Conservation (phyloP, 1,140 invertebrate species). For the Leptinotarsa undecemlineata region DNA sequence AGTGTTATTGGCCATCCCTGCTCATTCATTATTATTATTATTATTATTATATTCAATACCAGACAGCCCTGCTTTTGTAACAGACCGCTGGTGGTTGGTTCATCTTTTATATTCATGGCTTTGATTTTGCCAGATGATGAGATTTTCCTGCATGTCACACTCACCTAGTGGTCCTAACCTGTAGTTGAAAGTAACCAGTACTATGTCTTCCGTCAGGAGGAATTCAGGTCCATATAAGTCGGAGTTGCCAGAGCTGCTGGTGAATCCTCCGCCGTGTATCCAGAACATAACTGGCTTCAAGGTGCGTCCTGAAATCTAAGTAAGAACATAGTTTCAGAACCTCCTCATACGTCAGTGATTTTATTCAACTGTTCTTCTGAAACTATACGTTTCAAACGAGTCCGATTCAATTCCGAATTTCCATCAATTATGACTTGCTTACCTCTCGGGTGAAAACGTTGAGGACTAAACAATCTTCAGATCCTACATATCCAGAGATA, state of each 20-base stretch:
- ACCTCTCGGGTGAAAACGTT: slow-evolving; percentile 62
- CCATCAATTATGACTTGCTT: neutral
- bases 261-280: slow-evolving; percentile 68
- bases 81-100: no score
- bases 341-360: no score
- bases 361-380: neutral
- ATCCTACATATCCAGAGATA: slow-evolving; percentile 53
- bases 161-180: slow-evolving; percentile 57
- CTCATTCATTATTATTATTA: no score
- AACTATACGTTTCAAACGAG: neutral
- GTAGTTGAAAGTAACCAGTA: slow-evolving; percentile 59
- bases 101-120: no score
- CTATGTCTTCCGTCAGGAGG: slow-evolving; percentile 61
- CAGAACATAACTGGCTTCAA: slow-evolving; percentile 65
- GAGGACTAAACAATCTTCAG: slow-evolving; percentile 81
- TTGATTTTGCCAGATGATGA: no score
- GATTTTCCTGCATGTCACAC: neutral
- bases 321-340: neutral
- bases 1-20: no score
- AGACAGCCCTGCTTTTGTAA: no score
- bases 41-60: no score
- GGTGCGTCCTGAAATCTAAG: slow-evolving; percentile 35
- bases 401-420: neutral
- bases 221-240: slow-evolving; percentile 63
- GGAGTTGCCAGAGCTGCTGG: slow-evolving; percentile 61